Percentiles rank a stretch among this genome's conserved stretches.
These are phyloP conservation scores for Lithosia quadra DNA, from an alignment of 2,888 invertebrate species.

Conservation along the genomic window DNA sequence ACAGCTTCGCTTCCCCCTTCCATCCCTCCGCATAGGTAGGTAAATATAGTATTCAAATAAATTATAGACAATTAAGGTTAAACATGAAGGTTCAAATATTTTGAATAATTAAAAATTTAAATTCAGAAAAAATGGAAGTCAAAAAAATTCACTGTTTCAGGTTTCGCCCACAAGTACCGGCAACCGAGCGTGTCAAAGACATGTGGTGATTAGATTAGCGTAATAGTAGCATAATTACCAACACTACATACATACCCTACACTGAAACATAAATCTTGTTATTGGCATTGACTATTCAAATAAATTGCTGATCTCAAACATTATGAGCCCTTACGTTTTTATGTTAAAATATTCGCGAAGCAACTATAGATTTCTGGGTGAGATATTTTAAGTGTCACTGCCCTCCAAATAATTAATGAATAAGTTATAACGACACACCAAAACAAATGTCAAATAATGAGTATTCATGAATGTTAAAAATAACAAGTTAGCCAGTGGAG, in stretches of 20 bases:
- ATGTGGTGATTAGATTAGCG: slow-evolving; percentile 81
- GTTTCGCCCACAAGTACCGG: slow-evolving; percentile 81
- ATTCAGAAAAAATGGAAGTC: background rate
- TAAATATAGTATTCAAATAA: background rate
- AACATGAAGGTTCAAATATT: no score
- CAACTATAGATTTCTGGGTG: background rate
- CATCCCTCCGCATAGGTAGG: slow-evolving; percentile 76
- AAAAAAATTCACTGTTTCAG: slow-evolving; percentile 59
- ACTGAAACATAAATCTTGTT: slow-evolving; percentile 36
- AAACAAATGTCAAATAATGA: no score
- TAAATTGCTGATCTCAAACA: slow-evolving; percentile 48
- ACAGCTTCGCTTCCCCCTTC: slow-evolving; percentile 59
- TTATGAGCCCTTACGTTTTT: slow-evolving; percentile 17
- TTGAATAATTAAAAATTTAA: no score
- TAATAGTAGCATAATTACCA: slow-evolving; percentile 45
- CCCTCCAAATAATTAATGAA: background rate
- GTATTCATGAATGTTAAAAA: no score
- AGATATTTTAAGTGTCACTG: background rate
- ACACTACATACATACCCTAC: slow-evolving; percentile 21
- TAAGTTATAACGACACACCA: background rate
- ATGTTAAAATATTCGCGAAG: background rate
- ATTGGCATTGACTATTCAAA: slow-evolving; percentile 34
- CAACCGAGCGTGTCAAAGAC: slow-evolving; percentile 84
- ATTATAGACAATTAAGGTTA: no score
- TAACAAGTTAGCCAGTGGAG: slow-evolving; percentile 16